A percentile compares a stretch with the other conserved stretches of the same genome.
Conservation (phyloP, 1,140 invertebrate species). For the Caenorhabditis inopinata region DNA sequence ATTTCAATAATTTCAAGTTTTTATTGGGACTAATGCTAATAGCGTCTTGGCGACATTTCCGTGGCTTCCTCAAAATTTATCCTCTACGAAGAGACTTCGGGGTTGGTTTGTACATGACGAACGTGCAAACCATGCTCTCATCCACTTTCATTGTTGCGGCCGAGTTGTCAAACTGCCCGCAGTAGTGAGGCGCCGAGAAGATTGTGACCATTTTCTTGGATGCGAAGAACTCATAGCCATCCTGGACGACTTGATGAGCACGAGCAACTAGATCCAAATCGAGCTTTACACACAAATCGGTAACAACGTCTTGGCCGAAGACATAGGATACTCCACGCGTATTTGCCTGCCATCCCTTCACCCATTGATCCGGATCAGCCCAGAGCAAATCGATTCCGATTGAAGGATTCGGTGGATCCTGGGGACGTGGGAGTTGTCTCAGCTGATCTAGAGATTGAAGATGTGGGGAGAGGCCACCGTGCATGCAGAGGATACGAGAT, state of each 20-base stretch:
- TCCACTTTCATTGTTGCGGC: constrained; percentile 62
- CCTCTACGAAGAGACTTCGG: constrained; percentile 26
- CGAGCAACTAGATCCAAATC: constrained; percentile 44
- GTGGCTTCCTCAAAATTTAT: neutral
- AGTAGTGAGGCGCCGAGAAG: no score
- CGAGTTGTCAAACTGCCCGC: no score
- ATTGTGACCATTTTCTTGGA: constrained; percentile 81
- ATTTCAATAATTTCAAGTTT: neutral
- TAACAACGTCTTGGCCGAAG: constrained; percentile 48
- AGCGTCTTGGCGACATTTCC: neutral
- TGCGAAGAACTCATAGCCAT: constrained; percentile 96
- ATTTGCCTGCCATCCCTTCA: constrained; percentile 68
- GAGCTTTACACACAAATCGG: constrained; percentile 29
- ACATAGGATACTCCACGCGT: constrained; percentile 68
- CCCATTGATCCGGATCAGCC: constrained; percentile 79
- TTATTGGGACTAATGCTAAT: neutral
- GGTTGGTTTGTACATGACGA: constrained; percentile 42
- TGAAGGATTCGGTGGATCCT: constrained; percentile 44
- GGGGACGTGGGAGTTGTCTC: constrained; percentile 60
- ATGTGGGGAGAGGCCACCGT: constrained; percentile 79
- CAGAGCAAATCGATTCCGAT: constrained; percentile 80
- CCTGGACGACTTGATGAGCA: constrained; percentile 78
- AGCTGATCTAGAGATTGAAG: constrained; percentile 69
- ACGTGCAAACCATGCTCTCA: constrained; percentile 43
- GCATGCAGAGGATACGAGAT: constrained; percentile 82